Evolutionary conservation across 35 echinoderm and acorn worm species (phyloP).

Genomic region (Lytechinus pictus): DNA sequence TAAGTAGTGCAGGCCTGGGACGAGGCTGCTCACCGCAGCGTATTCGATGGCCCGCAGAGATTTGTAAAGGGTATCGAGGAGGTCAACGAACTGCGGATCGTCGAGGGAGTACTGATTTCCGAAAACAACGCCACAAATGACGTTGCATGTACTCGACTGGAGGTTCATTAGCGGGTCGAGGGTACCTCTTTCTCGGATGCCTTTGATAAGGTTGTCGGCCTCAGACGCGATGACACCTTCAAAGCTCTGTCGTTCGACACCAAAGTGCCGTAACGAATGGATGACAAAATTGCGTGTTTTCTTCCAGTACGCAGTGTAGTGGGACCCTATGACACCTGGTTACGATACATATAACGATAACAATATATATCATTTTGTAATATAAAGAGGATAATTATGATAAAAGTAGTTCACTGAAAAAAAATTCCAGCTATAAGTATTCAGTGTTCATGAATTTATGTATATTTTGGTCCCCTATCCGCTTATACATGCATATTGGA

Average conservation of each 20-base stretch:
- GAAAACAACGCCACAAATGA: constrained; percentile 26
- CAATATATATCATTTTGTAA: background rate
- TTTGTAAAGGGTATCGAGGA: background rate
- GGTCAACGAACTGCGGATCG: background rate
- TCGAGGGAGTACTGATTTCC: constrained; percentile 14
- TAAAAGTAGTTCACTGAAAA: too few species aligned
- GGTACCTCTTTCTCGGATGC: background rate
- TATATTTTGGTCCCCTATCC: too few species aligned
- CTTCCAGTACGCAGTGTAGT: constrained; percentile 29
- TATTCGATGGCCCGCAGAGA: constrained; percentile 27
- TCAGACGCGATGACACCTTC: constrained; percentile 21
- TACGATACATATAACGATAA: background rate
- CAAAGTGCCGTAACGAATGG: constrained; percentile 2
- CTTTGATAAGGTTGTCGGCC: background rate
- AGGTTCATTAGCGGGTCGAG: background rate
- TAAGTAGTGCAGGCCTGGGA: constrained; percentile 29
- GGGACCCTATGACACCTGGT: constrained; percentile 20
- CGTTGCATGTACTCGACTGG: background rate
- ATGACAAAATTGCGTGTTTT: constrained; percentile 36
- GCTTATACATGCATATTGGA: background rate
- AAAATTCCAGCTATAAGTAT: too few species aligned
- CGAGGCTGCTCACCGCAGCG: constrained; percentile 42
- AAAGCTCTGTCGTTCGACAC: constrained; percentile 28
- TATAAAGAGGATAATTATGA: background rate
- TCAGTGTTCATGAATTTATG: too few species aligned